These are phyloP conservation scores for Cacatua alba DNA, from an alignment of 2,113 vertebrate species.

Conservation along the genomic window DNA sequence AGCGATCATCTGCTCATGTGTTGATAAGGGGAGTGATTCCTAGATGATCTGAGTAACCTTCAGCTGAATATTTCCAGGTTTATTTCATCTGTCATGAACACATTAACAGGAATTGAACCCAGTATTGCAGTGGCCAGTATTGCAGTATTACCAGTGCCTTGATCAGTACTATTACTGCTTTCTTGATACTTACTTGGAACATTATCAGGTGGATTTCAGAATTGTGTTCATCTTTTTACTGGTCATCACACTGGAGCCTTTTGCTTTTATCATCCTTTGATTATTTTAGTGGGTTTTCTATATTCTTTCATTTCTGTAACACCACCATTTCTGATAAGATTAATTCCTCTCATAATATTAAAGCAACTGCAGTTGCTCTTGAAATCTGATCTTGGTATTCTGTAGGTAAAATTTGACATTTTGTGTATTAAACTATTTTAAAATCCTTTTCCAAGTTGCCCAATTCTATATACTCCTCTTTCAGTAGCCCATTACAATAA, in stretches of 20 bases:
- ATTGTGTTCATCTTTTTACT: neutral
- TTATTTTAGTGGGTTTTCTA: neutral
- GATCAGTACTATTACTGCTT: neutral
- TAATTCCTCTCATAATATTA: neutral
- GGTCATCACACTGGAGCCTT: neutral
- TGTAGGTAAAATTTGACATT: neutral
- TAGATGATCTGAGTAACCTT: neutral
- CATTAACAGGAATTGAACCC: neutral
- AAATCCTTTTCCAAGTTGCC: neutral
- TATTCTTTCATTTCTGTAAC: neutral
- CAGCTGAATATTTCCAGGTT: neutral
- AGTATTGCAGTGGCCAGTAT: neutral
- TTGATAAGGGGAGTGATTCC: neutral
- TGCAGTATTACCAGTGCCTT: neutral
- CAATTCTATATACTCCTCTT: neutral
- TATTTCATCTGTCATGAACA: neutral
- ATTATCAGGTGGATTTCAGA: neutral
- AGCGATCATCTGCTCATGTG: neutral
- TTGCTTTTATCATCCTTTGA: neutral
- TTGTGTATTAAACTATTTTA: neutral
- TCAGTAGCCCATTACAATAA: neutral
- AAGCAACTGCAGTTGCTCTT: neutral
- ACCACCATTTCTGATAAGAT: neutral
- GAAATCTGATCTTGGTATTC: neutral
- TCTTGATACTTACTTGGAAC: neutral